These are phyloP conservation scores for Spilogale gracilis DNA, from an alignment of 2,113 vertebrate species.

Conservation along the genomic window DNA sequence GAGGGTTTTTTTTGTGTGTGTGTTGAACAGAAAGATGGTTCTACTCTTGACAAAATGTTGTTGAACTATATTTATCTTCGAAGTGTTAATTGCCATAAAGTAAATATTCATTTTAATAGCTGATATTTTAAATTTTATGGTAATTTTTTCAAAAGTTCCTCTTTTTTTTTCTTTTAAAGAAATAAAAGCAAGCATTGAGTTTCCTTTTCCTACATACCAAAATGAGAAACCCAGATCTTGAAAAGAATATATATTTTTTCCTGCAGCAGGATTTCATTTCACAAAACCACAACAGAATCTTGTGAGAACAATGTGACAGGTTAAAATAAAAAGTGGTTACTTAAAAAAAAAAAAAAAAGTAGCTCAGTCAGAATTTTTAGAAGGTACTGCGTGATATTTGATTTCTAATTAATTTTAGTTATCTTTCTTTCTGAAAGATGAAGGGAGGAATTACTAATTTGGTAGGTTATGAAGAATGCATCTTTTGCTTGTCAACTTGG, in stretches of 20 bases:
- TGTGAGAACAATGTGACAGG: constrained; percentile 42
- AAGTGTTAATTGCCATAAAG: constrained; percentile 33
- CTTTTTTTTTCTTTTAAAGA: neutral
- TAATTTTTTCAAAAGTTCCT: neutral
- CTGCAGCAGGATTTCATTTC: constrained; percentile 12
- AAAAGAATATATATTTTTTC: constrained; percentile 6
- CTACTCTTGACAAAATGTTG: constrained; percentile 20
- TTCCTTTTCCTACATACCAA: neutral
- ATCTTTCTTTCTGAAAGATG: constrained; percentile 46
- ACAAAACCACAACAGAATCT: constrained; percentile 38
- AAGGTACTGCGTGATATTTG: constrained; percentile 15
- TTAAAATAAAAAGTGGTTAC: constrained; percentile 62
- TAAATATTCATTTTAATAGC: constrained; percentile 16
- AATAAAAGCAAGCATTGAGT: constrained; percentile 22
- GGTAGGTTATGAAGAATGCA: neutral
- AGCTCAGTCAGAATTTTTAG: constrained; percentile 42
- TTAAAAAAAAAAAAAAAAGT: neutral
- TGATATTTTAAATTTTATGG: constrained; percentile 31
- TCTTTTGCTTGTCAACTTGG: constrained; percentile 50
- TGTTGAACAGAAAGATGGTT: constrained; percentile 24
- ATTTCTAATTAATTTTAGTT: constrained; percentile 49
- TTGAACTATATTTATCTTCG: constrained; percentile 39
- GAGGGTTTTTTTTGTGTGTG: neutral
- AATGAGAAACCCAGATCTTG: neutral
- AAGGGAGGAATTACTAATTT: neutral